Conservation (phyloP, 2,113 vertebrate species). For the Opisthocomus hoazin region DNA sequence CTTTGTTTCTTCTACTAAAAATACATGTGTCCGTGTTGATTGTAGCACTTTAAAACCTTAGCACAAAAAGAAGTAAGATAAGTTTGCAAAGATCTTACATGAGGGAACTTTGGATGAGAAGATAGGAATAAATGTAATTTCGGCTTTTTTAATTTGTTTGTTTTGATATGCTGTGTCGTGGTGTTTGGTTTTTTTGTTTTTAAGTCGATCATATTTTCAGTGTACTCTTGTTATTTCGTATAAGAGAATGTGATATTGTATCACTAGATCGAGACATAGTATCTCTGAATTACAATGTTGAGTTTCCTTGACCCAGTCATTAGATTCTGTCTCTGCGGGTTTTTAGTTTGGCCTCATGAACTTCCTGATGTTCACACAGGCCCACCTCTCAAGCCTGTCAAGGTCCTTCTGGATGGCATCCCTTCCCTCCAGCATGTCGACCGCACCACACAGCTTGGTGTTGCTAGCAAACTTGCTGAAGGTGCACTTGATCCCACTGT, state of each 20-base stretch:
- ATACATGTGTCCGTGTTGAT: too few species aligned
- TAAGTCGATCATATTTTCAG: not conserved
- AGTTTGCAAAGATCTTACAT: not conserved
- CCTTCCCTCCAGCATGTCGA: too few species aligned
- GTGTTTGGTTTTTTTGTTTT: not conserved
- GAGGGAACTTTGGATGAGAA: not conserved
- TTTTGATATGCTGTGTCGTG: not conserved
- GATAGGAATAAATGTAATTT: not conserved
- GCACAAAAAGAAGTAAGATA: not conserved
- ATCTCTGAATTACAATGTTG: not conserved
- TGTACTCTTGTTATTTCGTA: not conserved
- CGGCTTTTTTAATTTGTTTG: not conserved
- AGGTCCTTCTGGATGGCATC: too few species aligned
- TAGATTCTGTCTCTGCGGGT: not conserved
- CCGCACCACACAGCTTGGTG: too few species aligned
- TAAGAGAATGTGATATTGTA: not conserved
- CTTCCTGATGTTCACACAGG: too few species aligned
- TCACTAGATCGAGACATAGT: not conserved
- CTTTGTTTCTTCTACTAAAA: not conserved
- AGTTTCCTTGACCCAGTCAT: not conserved
- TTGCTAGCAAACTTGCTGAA: too few species aligned
- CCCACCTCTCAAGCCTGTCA: too few species aligned
- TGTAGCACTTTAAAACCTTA: not conserved
- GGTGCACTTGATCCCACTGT: too few species aligned
- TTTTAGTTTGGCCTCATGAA: not conserved